phyloP scores from a whole-genome alignment of 2,888 invertebrate species.

The Leucoma salicis region DNA sequence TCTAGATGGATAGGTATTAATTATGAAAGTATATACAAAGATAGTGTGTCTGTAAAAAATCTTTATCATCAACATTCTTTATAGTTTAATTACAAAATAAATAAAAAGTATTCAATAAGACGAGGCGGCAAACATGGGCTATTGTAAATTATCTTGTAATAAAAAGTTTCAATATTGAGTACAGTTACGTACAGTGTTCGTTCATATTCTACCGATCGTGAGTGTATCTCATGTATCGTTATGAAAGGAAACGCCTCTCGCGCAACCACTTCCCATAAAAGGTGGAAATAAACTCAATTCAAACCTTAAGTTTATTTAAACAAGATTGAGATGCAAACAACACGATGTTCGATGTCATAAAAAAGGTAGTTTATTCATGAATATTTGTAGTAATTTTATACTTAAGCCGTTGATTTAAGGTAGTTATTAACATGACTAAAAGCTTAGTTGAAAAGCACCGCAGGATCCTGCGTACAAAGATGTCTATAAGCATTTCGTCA shows the following conservation, averaged over 20 bases:
- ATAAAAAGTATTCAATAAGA: slow-evolving; percentile 24
- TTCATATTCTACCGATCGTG: slow-evolving; percentile 51
- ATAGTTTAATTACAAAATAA: slow-evolving; percentile 12
- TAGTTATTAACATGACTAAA: slow-evolving; percentile 28
- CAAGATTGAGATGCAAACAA: slow-evolving; percentile 25
- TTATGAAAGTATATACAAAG: background rate
- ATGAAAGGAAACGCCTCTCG: slow-evolving; percentile 69
- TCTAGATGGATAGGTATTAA: background rate
- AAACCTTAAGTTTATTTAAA: slow-evolving; percentile 23
- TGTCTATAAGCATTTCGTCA: slow-evolving; percentile 63
- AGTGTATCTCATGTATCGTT: slow-evolving; percentile 50
- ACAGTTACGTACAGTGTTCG: slow-evolving; percentile 42
- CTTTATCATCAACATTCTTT: background rate
- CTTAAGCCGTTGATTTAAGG: slow-evolving; percentile 38
- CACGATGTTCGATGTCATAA: slow-evolving; percentile 30
- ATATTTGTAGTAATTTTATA: slow-evolving; percentile 31
- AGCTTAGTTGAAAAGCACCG: slow-evolving; percentile 40
- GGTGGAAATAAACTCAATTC: slow-evolving; percentile 17
- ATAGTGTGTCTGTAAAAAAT: background rate
- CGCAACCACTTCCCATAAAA: slow-evolving; percentile 52
- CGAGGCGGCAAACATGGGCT: slow-evolving; percentile 29
- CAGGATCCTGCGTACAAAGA: slow-evolving; percentile 61
- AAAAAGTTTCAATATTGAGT: slow-evolving; percentile 38
- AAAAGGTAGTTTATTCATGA: slow-evolving; percentile 38
- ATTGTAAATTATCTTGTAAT: slow-evolving; percentile 37